Conservation (phyloP, 2,888 invertebrate species). For the Phragmatobia fuliginosa region DNA sequence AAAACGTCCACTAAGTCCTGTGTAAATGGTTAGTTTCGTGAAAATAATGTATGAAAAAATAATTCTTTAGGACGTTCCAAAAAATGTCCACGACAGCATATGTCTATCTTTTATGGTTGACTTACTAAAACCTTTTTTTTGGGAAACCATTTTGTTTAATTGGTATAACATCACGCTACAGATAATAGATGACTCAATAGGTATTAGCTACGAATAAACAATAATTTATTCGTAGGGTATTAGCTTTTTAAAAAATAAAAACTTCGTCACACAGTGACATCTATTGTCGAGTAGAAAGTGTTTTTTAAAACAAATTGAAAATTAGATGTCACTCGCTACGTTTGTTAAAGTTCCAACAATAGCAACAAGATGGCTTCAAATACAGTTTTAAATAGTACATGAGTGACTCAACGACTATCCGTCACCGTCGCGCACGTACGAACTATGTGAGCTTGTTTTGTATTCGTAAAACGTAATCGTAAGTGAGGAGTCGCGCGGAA, state of each 20-base stretch:
- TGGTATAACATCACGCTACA: too few species aligned
- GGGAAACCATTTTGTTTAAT: too few species aligned
- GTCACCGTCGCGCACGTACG: conserved; percentile 40
- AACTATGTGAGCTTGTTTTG: conserved; percentile 61
- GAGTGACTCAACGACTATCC: conserved; percentile 48
- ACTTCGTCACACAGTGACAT: conserved; percentile 33
- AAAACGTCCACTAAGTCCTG: too few species aligned
- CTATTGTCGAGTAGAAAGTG: conserved; percentile 47
- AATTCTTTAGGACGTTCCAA: too few species aligned
- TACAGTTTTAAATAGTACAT: conserved; percentile 7
- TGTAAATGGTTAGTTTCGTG: too few species aligned
- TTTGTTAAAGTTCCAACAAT: conserved; percentile 15
- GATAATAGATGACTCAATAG: too few species aligned
- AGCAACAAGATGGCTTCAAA: conserved; percentile 57
- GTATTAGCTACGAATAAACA: too few species aligned
- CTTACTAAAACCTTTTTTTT: too few species aligned
- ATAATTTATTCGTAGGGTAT: too few species aligned
- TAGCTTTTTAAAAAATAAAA: neutral
- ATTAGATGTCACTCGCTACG: conserved; percentile 46
- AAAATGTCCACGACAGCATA: too few species aligned
- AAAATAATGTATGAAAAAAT: too few species aligned
- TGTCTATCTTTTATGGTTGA: too few species aligned
- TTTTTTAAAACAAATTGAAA: neutral
- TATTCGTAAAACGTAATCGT: conserved; percentile 78
- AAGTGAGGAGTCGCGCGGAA: conserved; percentile 71